phyloP scores from a whole-genome alignment of 2,797 vertebrate species.

The Microcaecilia unicolor region DNA sequence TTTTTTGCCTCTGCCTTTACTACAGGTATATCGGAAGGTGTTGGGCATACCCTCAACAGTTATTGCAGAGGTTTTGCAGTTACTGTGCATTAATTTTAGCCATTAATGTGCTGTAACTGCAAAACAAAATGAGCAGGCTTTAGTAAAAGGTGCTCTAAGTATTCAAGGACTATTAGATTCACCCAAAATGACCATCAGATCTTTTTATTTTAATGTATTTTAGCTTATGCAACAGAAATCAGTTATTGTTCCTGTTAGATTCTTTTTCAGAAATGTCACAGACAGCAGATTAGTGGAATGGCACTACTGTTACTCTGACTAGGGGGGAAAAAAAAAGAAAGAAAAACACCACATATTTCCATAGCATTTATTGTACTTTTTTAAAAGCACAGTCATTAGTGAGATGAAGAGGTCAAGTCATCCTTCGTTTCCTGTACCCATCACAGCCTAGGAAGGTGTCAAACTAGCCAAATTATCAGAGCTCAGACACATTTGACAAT shows the following conservation, averaged over 20 bases:
- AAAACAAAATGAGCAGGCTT: too few relatives aligned
- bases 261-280: constrained; percentile 1
- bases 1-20: too few relatives aligned
- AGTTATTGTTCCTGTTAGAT: not conserved
- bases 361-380: constrained; percentile 20
- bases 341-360: constrained; percentile 6
- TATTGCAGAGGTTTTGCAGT: too few relatives aligned
- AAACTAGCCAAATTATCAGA: constrained; percentile 14
- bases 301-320: not conserved
- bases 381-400: not conserved
- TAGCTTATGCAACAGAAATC: not conserved
- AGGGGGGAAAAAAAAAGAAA: constrained; percentile 13
- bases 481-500: constrained; percentile 9
- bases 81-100: too few relatives aligned
- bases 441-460: constrained; percentile 4
- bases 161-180: not conserved
- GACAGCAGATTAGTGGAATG: constrained; percentile 5
- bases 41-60: too few relatives aligned
- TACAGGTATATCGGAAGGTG: too few relatives aligned
- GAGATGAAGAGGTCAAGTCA: constrained; percentile 5
- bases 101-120: too few relatives aligned
- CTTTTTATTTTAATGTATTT: not conserved
- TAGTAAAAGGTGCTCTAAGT: too few relatives aligned
- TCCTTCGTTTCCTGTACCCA: constrained; percentile 21
- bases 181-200: constrained; percentile 12